Conservation (phyloP, 1,140 invertebrate species). For the Cryptotermes secundus region DNA sequence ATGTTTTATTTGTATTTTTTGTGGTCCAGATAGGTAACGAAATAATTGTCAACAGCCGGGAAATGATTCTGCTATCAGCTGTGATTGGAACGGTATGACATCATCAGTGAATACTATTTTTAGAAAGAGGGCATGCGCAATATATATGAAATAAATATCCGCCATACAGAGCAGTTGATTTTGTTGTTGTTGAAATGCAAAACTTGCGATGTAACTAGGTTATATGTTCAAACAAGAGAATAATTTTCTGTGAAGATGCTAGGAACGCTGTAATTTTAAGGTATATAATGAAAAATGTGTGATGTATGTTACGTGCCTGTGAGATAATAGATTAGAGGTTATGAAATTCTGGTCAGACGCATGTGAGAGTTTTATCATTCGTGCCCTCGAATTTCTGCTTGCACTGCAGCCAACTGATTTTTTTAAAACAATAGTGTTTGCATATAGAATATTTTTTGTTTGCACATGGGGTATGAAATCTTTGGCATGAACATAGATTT, state of each 20-base stretch:
- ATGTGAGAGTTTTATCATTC: background rate
- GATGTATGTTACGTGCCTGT: background rate
- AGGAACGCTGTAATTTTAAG: background rate
- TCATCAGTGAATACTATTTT: slow-evolving; percentile 31
- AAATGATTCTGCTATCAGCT: slow-evolving; percentile 24
- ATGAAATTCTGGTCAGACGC: slow-evolving; percentile 8
- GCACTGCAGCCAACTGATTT: no score
- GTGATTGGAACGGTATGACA: slow-evolving; percentile 34
- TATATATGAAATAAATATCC: slow-evolving; percentile 34
- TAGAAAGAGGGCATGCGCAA: slow-evolving; percentile 34
- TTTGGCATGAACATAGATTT: no score
- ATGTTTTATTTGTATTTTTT: no score
- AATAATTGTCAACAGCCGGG: no score
- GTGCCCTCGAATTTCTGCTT: no score
- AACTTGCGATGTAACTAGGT: background rate
- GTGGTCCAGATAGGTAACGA: no score
- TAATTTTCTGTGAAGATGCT: background rate
- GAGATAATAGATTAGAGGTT: slow-evolving; percentile 4
- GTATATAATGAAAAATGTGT: slow-evolving; percentile 19
- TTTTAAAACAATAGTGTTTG: no score
- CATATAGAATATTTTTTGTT: no score
- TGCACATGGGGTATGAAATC: no score
- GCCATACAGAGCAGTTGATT: slow-evolving; percentile 13
- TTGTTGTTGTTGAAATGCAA: slow-evolving; percentile 25
- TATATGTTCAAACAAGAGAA: slow-evolving; percentile 6